phyloP scores from a whole-genome alignment of 2,888 invertebrate species.

The Caenorhabditis sp. region DNA sequence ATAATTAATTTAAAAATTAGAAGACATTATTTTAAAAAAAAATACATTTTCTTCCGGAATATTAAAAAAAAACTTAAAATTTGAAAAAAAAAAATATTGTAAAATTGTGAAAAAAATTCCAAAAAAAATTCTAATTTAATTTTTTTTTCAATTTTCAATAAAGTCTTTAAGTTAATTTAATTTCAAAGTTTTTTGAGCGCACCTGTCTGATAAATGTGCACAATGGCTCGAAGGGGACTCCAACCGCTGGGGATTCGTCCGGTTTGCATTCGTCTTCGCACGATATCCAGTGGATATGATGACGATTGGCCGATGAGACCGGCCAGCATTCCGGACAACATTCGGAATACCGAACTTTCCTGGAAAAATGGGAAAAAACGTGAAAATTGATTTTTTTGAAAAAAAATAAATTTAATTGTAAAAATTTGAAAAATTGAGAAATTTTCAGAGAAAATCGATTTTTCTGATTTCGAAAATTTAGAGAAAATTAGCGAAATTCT shows the following conservation, averaged over 20 bases:
- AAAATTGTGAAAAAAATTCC: background rate
- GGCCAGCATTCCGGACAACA: constrained; percentile 92
- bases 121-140: too few species aligned
- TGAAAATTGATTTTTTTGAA: too few species aligned
- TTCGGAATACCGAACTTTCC: constrained; percentile 84
- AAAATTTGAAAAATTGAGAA: background rate
- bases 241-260: constrained; percentile 88
- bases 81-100: too few species aligned
- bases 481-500: background rate
- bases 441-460: background rate
- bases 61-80: constrained; percentile 1
- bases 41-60: too few species aligned
- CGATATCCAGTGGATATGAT: constrained; percentile 97
- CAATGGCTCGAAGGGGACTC: constrained; percentile 56
- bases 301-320: constrained; percentile 95
- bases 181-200: background rate
- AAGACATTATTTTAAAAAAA: too few species aligned
- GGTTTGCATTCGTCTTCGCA: constrained; percentile 86
- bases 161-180: too few species aligned
- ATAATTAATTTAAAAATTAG: too few species aligned
- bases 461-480: too few species aligned
- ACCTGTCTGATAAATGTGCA: constrained; percentile 69
- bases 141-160: background rate
- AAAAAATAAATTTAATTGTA: too few species aligned
- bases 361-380: too few species aligned